Base-by-base conservation (phyloP, 2,113 vertebrate genomes). In the Pseudopodoces humilis region DNA sequence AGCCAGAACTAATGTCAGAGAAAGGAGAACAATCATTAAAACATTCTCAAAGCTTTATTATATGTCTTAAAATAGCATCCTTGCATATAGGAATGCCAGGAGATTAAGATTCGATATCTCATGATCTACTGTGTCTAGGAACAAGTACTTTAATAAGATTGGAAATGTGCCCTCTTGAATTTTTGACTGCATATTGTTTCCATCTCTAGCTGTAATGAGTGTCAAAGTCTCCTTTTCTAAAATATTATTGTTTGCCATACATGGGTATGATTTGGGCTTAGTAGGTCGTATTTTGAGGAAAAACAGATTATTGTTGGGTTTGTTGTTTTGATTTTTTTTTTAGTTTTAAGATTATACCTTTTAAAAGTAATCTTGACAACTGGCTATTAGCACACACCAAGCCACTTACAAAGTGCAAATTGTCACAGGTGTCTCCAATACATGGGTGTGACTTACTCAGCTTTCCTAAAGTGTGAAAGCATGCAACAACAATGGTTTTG, bases 61-160 rank as follows among this genome's bases (percentile, higher is more conserved):
- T 88, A 86, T 56, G 33, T 56, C 87, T 94, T 94, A 59, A 96
- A 95, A 94, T 80, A 83, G 63, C 2, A 0, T 77, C 81, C 50
- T 60, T 85, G 76, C 72, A 67, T 93, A 75, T 67, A 92, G 53
- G 56, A 96, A 85, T 91, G 55, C 75, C 70, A 93, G 71, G 41
- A 92, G 89, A 95, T 94, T 96, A 95, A 94, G 78, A 92, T 72
- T 65, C 78, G 91, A 87, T 92, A 96, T 92, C 89, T 94, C 78
- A 74, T 86, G 79, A 95, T 94, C 93, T 95, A 80, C 82, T 59
- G 43, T 71, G 74, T 90, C 87, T 94, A 93, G 78, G 56, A 95
- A 71, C 55, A 94, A 95, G 79, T 88, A 91, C 85, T 95, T 93
- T 91, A 95, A 95, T 86, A 90, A 43, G 63, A 63, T 47, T 95